These are phyloP conservation scores for Pimpla rufipes DNA, from an alignment of 2,888 invertebrate genomes.

Conservation along the genomic window DNA sequence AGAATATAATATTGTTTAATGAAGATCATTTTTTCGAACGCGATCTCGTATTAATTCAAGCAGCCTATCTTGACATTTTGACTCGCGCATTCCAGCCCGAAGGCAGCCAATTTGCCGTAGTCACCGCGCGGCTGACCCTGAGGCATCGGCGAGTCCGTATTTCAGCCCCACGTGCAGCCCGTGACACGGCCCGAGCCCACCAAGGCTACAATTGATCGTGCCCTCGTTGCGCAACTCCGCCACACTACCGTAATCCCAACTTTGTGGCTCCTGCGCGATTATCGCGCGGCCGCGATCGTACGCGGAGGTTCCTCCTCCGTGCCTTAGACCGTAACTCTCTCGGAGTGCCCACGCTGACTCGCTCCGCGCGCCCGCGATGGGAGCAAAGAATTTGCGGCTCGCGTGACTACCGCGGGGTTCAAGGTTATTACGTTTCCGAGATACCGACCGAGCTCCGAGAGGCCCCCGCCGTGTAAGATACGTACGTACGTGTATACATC, in stretches of 20 bases:
- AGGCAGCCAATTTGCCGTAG: neutral
- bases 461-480: neutral
- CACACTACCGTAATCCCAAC: constrained; percentile 9
- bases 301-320: neutral
- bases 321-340: constrained; percentile 6
- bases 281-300: constrained; percentile 45
- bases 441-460: constrained; percentile 17
- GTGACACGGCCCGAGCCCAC: constrained; percentile 32
- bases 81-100: neutral
- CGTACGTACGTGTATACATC: neutral
- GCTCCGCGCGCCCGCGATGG: neutral
- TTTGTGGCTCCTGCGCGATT: constrained; percentile 40
- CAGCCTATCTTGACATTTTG: neutral
- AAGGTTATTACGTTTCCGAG: constrained; percentile 63
- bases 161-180: constrained; percentile 6
- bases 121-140: neutral
- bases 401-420: constrained; percentile 61
- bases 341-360: neutral
- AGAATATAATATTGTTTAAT: no score
- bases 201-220: constrained; percentile 3
- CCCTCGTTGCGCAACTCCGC: constrained; percentile 7
- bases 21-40: no score
- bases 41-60: neutral
- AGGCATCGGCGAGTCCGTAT: neutral
- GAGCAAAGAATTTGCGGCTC: constrained; percentile 57